phyloP scores from a whole-genome alignment of 2,797 vertebrate genomes.

The Premnoplex brunnescens region DNA sequence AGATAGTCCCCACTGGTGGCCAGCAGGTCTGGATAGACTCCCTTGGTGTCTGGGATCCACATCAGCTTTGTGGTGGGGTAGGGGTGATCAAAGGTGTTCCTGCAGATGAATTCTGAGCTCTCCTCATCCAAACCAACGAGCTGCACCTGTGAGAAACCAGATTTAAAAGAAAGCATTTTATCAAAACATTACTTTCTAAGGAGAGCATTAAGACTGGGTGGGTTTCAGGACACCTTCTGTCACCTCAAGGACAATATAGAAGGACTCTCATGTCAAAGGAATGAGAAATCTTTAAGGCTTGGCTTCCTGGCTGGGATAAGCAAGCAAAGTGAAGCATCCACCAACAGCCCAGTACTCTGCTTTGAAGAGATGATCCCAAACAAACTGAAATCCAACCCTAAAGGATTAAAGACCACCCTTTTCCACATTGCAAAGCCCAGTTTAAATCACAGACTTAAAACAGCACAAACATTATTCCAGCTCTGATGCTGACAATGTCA shows the following conservation, averaged over 20 bases:
- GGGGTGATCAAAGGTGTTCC: constrained; percentile 97
- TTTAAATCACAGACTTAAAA: neutral
- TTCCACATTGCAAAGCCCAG: neutral
- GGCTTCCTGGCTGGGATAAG: neutral
- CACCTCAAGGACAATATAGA: neutral
- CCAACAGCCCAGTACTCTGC: neutral
- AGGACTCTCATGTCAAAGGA: neutral
- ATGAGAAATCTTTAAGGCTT: neutral
- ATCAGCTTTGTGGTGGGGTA: constrained; percentile 99
- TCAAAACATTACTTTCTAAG: neutral
- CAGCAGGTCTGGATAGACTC: constrained; percentile 95
- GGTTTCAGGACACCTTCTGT: neutral
- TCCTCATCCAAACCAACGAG: constrained; percentile 97
- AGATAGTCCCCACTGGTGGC: constrained; percentile 98
- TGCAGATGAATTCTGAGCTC: constrained; percentile 98
- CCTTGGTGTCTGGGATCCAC: constrained; percentile 99
- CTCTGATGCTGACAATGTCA: neutral
- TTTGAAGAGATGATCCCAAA: neutral
- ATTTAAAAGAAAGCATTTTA: neutral
- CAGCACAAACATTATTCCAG: neutral
- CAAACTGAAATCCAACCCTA: neutral
- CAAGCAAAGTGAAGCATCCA: neutral
- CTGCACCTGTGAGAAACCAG: constrained; percentile 84
- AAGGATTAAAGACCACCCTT: constrained; percentile 23
- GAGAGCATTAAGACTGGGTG: neutral